Percentiles rank a stretch among this genome's conserved stretches.
phyloP scores from a whole-genome alignment of 2,113 vertebrate species.

The Mohoua ochrocephala region DNA sequence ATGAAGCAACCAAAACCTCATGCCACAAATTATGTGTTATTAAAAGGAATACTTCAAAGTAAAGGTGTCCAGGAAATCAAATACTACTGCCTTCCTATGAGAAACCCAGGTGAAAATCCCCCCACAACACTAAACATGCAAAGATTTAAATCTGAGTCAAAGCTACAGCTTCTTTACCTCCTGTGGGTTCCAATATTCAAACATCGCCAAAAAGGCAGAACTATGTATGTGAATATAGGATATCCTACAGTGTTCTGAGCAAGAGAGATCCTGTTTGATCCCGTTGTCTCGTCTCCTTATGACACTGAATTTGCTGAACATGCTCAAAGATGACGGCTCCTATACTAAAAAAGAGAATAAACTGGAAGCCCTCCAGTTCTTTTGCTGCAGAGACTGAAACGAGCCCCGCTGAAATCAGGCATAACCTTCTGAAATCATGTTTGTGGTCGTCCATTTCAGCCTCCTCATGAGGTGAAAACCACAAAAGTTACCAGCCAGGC shows the following conservation, averaged over 20 bases:
- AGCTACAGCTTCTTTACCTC: not conserved
- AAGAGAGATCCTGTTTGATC: not conserved
- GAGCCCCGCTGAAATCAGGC: not conserved
- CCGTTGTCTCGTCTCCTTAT: not conserved
- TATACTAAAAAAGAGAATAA: not conserved
- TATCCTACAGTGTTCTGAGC: not conserved
- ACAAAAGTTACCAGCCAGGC: not conserved
- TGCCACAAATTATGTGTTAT: not conserved
- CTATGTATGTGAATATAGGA: accelerated
- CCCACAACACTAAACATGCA: not conserved
- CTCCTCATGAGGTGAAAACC: not conserved
- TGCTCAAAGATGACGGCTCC: not conserved
- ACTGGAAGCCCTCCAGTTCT: not conserved
- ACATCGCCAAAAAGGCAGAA: not conserved
- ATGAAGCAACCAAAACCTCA: not conserved
- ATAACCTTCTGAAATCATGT: not conserved
- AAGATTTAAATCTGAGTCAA: not conserved
- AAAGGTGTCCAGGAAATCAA: not conserved
- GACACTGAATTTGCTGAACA: not conserved
- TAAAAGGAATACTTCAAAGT: not conserved
- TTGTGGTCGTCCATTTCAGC: not conserved
- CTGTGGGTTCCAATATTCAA: not conserved
- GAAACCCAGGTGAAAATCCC: not conserved
- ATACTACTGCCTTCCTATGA: not conserved
- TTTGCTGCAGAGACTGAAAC: not conserved